Base-by-base conservation (phyloP, 1,140 invertebrate species). In the Berghia stephanieae region DNA sequence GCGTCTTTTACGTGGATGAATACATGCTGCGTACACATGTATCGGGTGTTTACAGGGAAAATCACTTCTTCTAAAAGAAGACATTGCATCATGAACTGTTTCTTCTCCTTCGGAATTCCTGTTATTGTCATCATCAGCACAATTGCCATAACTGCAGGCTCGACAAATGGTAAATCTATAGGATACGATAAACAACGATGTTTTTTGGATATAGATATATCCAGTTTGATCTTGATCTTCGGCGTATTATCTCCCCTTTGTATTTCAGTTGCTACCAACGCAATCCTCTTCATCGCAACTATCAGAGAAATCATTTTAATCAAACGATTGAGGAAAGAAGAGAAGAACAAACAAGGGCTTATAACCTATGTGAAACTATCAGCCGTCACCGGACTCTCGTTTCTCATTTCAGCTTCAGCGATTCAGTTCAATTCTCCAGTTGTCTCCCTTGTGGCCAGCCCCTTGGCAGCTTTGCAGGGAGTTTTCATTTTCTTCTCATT, bases 1-100 rank as follows among this genome's bases (percentile, higher is more conserved):
- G 93, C 95, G 38, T 94, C 95, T 68, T 97, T 97, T 91, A 96
- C 96, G 88, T 97, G 96, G 96, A 93, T 97, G 77, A 96, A 95
- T 90, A 95, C 95, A 49, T 96, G 97, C 95, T 96, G 96, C 43
- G 24, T 66, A 1, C 55, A 78, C 75, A 74, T 78, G 75, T 42
- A 46, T 16, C 40, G 66, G 4, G 96, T 95, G 5, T 89, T 90
- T 38, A 16, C 57, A 38, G 8, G 18, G 2, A n/a, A 43, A 10
- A 31, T 6, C 42, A 42, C 40, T n/a, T 0, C 16, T 3, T 5
- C 38, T 24, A 27, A 21, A 27, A 66, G 13, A 27, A 63, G 42
- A 24, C 52, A 24, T 44, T 66, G 43, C 60, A 38, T 75, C 21
- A 38, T 27, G 18, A n/a, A 66, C 57, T 21, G 55, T 66, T 24